These are phyloP conservation scores for Engraulis encrasicolus DNA, from an alignment of 2,113 vertebrate genomes.

Conservation along the genomic window DNA sequence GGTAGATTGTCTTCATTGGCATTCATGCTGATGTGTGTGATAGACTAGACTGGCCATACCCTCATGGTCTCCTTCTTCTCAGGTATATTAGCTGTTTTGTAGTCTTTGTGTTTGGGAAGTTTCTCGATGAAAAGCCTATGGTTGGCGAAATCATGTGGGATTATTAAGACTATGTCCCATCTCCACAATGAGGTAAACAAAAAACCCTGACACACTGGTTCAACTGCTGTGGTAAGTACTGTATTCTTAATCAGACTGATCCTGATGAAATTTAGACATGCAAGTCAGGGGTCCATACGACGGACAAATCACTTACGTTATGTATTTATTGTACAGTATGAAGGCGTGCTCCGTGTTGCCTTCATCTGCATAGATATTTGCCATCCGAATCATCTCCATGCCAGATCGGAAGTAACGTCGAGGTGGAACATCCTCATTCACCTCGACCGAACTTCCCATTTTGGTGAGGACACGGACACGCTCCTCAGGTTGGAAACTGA, in stretches of 20 bases:
- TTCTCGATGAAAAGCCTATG: constrained; percentile 92
- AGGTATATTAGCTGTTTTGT: constrained; percentile 81
- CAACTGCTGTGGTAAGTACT: too few relatives aligned
- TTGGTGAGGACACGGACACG: constrained; percentile 84
- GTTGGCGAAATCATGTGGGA: neutral
- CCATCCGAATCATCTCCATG: constrained; percentile 94
- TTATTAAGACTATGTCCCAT: too few relatives aligned
- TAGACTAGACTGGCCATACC: constrained; percentile 65
- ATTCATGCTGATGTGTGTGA: neutral
- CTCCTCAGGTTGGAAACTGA: constrained; percentile 81
- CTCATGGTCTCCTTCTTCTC: constrained; percentile 90
- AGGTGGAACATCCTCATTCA: constrained; percentile 86
- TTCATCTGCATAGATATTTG: constrained; percentile 83
- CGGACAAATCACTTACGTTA: constrained; percentile 81
- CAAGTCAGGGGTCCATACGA: too few relatives aligned
- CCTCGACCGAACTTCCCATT: constrained; percentile 84
- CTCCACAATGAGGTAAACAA: too few relatives aligned
- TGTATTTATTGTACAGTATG: constrained; percentile 93
- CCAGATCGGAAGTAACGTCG: constrained; percentile 92
- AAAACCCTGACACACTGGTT: too few relatives aligned
- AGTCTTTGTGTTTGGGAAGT: constrained; percentile 91
- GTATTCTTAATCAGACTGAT: too few relatives aligned
- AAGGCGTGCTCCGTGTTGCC: constrained; percentile 90
- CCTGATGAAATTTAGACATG: too few relatives aligned
- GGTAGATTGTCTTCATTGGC: neutral